These are phyloP conservation scores for Gulo gulo DNA, from an alignment of 2,113 vertebrate species.

Conservation along the genomic window DNA sequence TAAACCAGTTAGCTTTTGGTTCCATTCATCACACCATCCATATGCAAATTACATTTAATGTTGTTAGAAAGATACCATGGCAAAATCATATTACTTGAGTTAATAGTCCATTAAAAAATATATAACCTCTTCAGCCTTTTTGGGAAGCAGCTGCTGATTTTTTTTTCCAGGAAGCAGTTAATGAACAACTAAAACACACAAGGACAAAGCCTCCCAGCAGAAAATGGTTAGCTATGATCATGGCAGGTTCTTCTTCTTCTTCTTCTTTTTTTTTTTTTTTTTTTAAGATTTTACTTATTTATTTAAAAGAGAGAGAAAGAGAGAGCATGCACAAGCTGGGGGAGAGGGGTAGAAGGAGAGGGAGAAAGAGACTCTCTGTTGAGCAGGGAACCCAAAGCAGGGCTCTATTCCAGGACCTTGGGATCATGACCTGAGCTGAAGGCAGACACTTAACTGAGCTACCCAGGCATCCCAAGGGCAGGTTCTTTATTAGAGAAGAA, in stretches of 20 bases:
- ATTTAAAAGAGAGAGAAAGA: neutral
- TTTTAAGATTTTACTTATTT: neutral
- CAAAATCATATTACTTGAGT: neutral
- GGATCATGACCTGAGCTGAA: neutral
- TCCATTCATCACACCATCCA: neutral
- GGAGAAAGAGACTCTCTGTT: neutral
- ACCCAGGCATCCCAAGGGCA: neutral
- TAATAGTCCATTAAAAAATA: neutral
- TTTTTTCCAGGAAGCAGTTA: neutral
- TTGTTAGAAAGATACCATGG: constrained; percentile 25
- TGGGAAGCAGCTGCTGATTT: neutral
- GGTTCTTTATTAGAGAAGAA: constrained; percentile 1
- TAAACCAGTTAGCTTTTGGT: neutral
- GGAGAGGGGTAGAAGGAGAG: neutral
- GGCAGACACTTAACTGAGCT: neutral
- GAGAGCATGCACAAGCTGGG: neutral
- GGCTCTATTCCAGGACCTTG: neutral
- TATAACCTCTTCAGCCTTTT: neutral
- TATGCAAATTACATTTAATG: constrained; percentile 8
- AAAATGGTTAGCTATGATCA: neutral
- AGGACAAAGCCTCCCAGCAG: neutral
- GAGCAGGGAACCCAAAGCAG: neutral
- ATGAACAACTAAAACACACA: constrained; percentile 11
- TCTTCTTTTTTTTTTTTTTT: neutral
- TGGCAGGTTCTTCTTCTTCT: neutral